phyloP scores from a whole-genome alignment of 1,140 invertebrate genomes.

The Nasonia longicornis region DNA sequence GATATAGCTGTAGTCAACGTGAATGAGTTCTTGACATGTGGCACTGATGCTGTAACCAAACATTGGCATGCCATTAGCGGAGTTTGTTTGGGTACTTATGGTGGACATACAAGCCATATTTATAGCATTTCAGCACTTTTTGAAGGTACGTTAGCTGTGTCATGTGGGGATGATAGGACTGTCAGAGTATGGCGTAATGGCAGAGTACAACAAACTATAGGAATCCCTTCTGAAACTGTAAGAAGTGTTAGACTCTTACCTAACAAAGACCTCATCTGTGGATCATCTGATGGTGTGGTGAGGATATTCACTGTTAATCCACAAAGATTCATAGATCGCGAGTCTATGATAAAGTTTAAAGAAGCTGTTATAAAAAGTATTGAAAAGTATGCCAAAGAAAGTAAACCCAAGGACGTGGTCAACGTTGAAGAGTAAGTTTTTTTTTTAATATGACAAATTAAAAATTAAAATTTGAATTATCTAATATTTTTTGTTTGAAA shows the following conservation, averaged over 20 bases:
- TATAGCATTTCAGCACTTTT: conserved; percentile 71
- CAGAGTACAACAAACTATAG: conserved; percentile 78
- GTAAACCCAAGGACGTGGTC: conserved; percentile 69
- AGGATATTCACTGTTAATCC: conserved; percentile 85
- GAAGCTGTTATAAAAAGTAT: conserved; percentile 77
- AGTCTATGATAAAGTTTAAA: conserved; percentile 77
- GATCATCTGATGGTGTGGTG: conserved; percentile 87
- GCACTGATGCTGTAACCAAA: conserved; percentile 89
- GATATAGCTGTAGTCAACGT: conserved; percentile 77
- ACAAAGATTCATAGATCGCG: conserved; percentile 75
- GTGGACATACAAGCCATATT: conserved; percentile 85
- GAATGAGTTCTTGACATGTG: conserved; percentile 85
- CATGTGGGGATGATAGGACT: conserved; percentile 88
- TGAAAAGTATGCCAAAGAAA: conserved; percentile 73
- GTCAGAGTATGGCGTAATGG: conserved; percentile 84
- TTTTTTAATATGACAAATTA: not conserved
- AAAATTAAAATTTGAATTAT: not conserved
- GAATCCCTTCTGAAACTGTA: conserved; percentile 87
- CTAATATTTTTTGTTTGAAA: conserved; percentile 40
- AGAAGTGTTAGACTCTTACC: conserved; percentile 85
- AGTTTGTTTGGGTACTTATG: conserved; percentile 80
- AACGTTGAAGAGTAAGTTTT: conserved; percentile 82
- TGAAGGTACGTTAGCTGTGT: conserved; percentile 69
- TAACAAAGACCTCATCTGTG: conserved; percentile 92
- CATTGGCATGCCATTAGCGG: conserved; percentile 83